Evolutionary conservation across 1,140 invertebrate genomes (phyloP).

Genomic region (Probaryconus sp.): DNA sequence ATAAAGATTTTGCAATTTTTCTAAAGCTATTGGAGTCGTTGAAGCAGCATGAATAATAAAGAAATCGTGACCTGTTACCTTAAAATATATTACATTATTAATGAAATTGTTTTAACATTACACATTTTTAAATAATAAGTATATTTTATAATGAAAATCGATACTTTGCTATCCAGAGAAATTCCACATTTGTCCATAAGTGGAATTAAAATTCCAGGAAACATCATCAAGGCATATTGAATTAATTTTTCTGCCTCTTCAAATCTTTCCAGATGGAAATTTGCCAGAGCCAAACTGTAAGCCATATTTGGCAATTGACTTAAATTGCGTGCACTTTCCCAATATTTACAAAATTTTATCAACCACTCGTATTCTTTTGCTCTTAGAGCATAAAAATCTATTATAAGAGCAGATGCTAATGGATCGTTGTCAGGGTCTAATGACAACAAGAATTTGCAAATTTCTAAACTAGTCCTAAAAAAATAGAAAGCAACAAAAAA

Average conservation of each 20-base stretch:
- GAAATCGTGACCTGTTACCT: slow-evolving; percentile 68
- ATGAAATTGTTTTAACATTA: slow-evolving; percentile 11
- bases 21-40: slow-evolving; percentile 80
- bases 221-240: slow-evolving; percentile 89
- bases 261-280: slow-evolving; percentile 80
- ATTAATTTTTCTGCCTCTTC: slow-evolving; percentile 82
- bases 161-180: slow-evolving; percentile 82
- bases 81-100: slow-evolving; percentile 10
- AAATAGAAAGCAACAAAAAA: slow-evolving; percentile 14
- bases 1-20: slow-evolving; percentile 86
- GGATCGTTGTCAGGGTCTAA: slow-evolving; percentile 92
- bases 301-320: slow-evolving; percentile 92
- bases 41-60: slow-evolving; percentile 66
- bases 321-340: slow-evolving; percentile 84
- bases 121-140: not conserved
- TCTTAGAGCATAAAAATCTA: slow-evolving; percentile 93
- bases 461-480: slow-evolving; percentile 86
- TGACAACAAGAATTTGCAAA: slow-evolving; percentile 86
- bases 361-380: slow-evolving; percentile 91
- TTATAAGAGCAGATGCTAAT: slow-evolving; percentile 86
- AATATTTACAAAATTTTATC: slow-evolving; percentile 83
- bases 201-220: slow-evolving; percentile 86
- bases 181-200: slow-evolving; percentile 89
- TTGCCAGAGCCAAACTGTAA: slow-evolving; percentile 89
- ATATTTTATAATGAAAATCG: slow-evolving; percentile 14